Evolutionary conservation across 2,797 vertebrate genomes (phyloP).

Genomic region (Sebastes variabilis): DNA sequence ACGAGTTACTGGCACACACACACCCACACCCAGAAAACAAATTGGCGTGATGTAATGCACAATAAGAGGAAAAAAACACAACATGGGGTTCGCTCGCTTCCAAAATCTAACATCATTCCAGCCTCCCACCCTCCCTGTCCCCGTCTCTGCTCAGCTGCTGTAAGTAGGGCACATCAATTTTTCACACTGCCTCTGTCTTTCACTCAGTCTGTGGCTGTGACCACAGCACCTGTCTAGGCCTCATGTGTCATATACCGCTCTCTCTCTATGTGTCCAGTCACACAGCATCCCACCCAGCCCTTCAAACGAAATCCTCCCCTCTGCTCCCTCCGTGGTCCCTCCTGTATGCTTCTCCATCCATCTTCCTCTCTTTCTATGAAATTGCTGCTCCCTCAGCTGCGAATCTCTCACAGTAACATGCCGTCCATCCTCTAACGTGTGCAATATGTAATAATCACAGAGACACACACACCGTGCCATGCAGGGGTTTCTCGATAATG

Average conservation of each 20-base stretch:
- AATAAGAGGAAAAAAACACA: slow-evolving; percentile 37
- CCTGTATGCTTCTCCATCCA: slow-evolving; percentile 15
- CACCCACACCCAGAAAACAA: slow-evolving; percentile 46
- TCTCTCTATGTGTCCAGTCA: slow-evolving; percentile 7
- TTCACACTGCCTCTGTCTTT: slow-evolving; percentile 73
- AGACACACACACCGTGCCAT: neutral
- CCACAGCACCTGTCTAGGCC: slow-evolving; percentile 65
- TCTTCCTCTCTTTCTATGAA: slow-evolving; percentile 14
- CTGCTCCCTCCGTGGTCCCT: neutral
- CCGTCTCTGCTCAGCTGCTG: slow-evolving; percentile 68
- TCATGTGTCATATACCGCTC: slow-evolving; percentile 28
- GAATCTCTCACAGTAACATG: slow-evolving; percentile 14
- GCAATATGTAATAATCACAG: slow-evolving; percentile 45
- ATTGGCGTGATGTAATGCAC: slow-evolving; percentile 64
- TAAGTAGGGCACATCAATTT: slow-evolving; percentile 81
- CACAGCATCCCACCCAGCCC: neutral
- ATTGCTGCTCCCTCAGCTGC: slow-evolving; percentile 23
- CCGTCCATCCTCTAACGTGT: slow-evolving; percentile 30
- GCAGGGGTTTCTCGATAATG: slow-evolving; percentile 35
- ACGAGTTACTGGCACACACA: slow-evolving; percentile 26
- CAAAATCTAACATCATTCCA: slow-evolving; percentile 70
- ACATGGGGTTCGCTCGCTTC: slow-evolving; percentile 44
- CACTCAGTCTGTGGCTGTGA: slow-evolving; percentile 56
- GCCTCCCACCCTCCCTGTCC: slow-evolving; percentile 48
- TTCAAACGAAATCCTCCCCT: slow-evolving; percentile 11